These are phyloP conservation scores for Thereva nobilitata DNA, from an alignment of 2,888 invertebrate species.

Conservation along the genomic window DNA sequence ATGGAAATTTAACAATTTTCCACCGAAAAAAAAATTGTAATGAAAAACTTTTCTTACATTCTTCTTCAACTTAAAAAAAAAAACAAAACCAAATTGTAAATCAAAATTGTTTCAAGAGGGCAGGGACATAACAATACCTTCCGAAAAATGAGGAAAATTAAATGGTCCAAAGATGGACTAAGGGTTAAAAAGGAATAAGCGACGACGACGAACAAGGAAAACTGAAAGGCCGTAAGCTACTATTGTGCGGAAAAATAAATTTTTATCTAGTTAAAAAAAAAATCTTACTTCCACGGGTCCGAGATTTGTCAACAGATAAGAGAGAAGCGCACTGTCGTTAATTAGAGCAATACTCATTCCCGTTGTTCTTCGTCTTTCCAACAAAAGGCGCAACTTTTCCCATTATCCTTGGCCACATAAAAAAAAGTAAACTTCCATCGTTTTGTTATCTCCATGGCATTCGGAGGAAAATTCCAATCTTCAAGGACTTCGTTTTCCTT, in stretches of 20 bases:
- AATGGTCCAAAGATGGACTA: no score
- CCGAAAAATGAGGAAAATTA: no score
- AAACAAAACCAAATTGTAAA: no score
- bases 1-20: no score
- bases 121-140: no score
- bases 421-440: slow-evolving; percentile 22
- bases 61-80: no score
- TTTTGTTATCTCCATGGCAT: slow-evolving; percentile 10
- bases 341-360: slow-evolving; percentile 28
- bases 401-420: slow-evolving; percentile 17
- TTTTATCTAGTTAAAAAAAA: slow-evolving; percentile 17
- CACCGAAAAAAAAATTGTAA: no score
- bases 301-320: slow-evolving; percentile 15
- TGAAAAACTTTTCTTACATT: no score
- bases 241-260: slow-evolving; percentile 13
- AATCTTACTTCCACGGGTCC: neutral
- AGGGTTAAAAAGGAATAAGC: no score
- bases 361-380: slow-evolving; percentile 5
- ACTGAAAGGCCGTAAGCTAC: no score
- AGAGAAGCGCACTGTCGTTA: slow-evolving; percentile 16
- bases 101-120: no score
- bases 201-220: no score
- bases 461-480: slow-evolving; percentile 9
- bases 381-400: slow-evolving; percentile 24
- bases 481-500: slow-evolving; percentile 4